Conservation (phyloP, 2,888 invertebrate genomes). For the Scaptomyza reducta region DNA sequence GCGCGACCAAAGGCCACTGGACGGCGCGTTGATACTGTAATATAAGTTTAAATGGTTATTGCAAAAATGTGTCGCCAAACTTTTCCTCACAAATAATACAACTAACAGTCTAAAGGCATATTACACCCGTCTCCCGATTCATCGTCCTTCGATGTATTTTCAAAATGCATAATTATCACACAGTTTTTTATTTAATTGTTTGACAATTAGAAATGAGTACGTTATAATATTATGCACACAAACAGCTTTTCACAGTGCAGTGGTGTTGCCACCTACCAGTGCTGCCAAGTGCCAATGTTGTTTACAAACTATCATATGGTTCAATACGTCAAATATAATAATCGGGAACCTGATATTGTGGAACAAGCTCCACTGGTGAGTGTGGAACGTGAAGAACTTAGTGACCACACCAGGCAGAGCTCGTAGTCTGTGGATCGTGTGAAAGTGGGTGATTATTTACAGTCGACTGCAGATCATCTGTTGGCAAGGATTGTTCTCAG, state of each 20-base stretch:
- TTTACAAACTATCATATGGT: background rate
- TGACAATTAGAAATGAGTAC: background rate
- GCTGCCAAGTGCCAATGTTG: background rate
- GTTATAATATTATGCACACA: background rate
- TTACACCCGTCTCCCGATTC: background rate
- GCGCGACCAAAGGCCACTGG: constrained; percentile 72
- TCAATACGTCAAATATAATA: background rate
- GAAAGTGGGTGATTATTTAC: no score
- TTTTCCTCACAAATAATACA: background rate
- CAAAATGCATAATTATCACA: constrained; percentile 2
- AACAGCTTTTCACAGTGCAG: background rate
- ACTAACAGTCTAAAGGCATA: constrained; percentile 43
- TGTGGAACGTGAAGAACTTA: no score
- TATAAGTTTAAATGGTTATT: constrained; percentile 25
- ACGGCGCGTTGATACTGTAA: constrained; percentile 73
- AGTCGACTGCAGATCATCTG: no score
- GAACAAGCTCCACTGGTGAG: background rate
- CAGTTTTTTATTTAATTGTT: background rate
- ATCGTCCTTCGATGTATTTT: background rate
- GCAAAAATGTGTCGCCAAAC: background rate
- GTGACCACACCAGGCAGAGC: no score
- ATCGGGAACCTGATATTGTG: background rate
- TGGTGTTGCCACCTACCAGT: background rate
- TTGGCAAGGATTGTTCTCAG: no score
- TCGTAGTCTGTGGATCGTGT: no score